phyloP scores from a whole-genome alignment of 2,888 invertebrate genomes.

The Neocrepidodera transversa region DNA sequence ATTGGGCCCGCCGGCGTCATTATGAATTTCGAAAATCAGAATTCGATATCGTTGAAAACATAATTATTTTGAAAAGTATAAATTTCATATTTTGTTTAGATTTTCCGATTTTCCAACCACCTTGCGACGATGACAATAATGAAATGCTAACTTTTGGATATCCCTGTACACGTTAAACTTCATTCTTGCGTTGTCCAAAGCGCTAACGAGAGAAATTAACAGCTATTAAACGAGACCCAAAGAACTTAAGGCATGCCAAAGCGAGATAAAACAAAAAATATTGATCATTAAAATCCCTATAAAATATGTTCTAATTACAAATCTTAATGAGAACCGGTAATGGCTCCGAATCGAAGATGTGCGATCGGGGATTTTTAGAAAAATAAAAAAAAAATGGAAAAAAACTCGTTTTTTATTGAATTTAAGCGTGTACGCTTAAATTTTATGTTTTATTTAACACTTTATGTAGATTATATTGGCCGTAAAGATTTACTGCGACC shows the following conservation, averaged over 20 bases:
- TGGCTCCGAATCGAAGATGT: slow-evolving; percentile 5
- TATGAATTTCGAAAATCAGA: too few relatives aligned
- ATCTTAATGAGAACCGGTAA: slow-evolving; percentile 29
- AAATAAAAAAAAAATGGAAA: too few relatives aligned
- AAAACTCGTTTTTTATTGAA: slow-evolving; percentile 7
- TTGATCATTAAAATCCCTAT: slow-evolving; percentile 32
- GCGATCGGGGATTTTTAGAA: slow-evolving; percentile 6
- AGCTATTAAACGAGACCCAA: slow-evolving; percentile 23
- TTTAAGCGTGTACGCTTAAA: neutral
- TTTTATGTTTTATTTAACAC: slow-evolving; percentile 8
- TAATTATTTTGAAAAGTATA: too few relatives aligned
- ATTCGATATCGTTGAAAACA: too few relatives aligned
- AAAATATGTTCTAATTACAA: slow-evolving; percentile 34
- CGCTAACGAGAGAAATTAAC: slow-evolving; percentile 18
- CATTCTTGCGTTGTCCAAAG: slow-evolving; percentile 1
- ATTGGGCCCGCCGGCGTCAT: too few relatives aligned
- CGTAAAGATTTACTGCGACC: too few relatives aligned
- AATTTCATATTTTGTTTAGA: too few relatives aligned
- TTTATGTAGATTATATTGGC: neutral
- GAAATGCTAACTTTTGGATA: neutral
- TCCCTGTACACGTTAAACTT: neutral
- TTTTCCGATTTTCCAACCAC: too few relatives aligned
- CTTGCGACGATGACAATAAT: too few relatives aligned
- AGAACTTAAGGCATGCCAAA: slow-evolving; percentile 23
- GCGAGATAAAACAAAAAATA: slow-evolving; percentile 28